phyloP scores from a whole-genome alignment of 2,797 vertebrate genomes.

The Sorex maritimensis region DNA sequence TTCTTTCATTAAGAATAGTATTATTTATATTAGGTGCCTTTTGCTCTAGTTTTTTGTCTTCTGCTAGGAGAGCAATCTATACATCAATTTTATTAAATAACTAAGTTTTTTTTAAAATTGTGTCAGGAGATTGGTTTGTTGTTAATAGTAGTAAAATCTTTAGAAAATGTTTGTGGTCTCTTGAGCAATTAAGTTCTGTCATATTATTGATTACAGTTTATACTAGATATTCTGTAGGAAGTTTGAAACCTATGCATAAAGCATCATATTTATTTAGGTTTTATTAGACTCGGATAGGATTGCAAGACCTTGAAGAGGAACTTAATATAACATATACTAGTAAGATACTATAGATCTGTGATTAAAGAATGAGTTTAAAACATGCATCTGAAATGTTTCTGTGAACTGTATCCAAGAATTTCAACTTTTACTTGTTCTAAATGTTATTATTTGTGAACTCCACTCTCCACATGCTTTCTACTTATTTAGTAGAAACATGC shows the following conservation, averaged over 20 bases:
- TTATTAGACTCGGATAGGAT: neutral
- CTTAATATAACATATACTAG: slow-evolving; percentile 16
- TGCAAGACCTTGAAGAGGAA: neutral
- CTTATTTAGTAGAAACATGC: slow-evolving; percentile 16
- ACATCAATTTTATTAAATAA: slow-evolving; percentile 2
- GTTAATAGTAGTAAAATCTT: neutral
- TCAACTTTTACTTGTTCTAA: slow-evolving; percentile 42
- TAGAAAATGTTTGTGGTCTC: neutral
- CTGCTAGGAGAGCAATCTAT: neutral
- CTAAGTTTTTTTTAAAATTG: neutral
- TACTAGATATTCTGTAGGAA: neutral
- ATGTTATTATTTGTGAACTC: slow-evolving; percentile 67
- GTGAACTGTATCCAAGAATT: slow-evolving; percentile 65
- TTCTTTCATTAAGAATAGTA: slow-evolving; percentile 22
- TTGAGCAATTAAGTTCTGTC: neutral
- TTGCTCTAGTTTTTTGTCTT: neutral
- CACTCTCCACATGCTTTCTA: no score
- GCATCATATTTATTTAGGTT: neutral
- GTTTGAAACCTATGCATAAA: neutral
- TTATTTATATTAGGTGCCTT: slow-evolving; percentile 47
- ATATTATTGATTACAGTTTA: neutral
- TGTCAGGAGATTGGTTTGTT: neutral
- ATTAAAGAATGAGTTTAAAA: slow-evolving; percentile 42
- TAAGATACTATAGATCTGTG: neutral
- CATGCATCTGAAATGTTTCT: slow-evolving; percentile 25